Evolutionary conservation across 2,797 vertebrate species (phyloP).

Genomic region (Halcyon leucocephala): DNA sequence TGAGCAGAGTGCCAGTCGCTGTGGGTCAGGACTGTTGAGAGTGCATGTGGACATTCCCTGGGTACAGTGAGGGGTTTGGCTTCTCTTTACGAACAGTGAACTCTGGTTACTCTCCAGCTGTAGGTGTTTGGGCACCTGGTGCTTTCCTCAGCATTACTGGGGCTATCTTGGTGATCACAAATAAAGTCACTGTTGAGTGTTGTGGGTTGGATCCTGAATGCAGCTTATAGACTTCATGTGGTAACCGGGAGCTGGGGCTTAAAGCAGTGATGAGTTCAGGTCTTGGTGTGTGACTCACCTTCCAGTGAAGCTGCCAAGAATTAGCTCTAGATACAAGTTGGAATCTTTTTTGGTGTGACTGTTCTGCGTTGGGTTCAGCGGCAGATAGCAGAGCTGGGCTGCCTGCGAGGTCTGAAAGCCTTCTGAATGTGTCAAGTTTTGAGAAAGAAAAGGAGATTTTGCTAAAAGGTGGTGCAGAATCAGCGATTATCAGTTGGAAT

Average conservation of each 20-base stretch:
- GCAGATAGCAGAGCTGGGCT: neutral
- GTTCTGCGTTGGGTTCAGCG: neutral
- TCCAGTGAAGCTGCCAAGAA: neutral
- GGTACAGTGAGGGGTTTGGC: neutral
- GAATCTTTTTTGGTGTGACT: neutral
- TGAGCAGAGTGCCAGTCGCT: neutral
- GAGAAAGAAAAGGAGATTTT: neutral
- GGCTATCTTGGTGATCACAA: neutral
- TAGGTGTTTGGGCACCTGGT: neutral
- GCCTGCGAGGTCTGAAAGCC: neutral
- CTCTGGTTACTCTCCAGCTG: neutral
- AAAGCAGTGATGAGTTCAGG: neutral
- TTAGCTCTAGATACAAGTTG: rapidly evolving
- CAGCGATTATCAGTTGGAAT: neutral
- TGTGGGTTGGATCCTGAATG: neutral
- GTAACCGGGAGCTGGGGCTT: neutral
- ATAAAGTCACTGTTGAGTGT: neutral
- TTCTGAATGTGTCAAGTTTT: neutral
- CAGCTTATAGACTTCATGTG: neutral
- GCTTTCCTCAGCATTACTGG: neutral
- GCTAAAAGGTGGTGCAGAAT: neutral
- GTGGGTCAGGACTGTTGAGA: neutral
- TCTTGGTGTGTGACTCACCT: neutral
- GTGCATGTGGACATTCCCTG: rapidly evolving
- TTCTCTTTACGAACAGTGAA: neutral